phyloP scores from a whole-genome alignment of 1,140 invertebrate species.

The Daktulosphaira vitifoliae region DNA sequence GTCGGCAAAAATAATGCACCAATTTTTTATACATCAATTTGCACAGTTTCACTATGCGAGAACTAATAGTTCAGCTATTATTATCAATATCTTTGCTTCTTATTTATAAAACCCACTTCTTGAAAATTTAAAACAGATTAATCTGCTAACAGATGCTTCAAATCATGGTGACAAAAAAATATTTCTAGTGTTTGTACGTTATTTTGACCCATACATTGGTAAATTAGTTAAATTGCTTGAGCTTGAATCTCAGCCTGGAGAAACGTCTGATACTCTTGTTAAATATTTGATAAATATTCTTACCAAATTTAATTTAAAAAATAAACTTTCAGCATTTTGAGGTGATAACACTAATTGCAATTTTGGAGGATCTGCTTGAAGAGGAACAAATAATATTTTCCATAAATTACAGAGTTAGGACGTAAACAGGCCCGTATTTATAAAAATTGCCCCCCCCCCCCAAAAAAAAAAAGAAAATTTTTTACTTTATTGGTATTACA shows the following conservation, averaged over 20 bases:
- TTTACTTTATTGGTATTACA: no score
- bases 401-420: constrained; percentile 36
- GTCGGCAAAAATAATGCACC: no score
- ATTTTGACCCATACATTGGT: constrained; percentile 37
- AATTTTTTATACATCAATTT: no score
- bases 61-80: background rate
- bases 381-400: constrained; percentile 36
- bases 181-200: constrained; percentile 38
- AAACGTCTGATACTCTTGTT: constrained; percentile 15
- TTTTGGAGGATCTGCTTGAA: constrained; percentile 38
- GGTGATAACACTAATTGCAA: constrained; percentile 41
- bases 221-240: constrained; percentile 38
- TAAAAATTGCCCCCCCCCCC: no score
- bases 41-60: background rate
- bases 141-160: constrained; percentile 37
- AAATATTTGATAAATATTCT: constrained; percentile 29
- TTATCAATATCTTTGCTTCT: background rate
- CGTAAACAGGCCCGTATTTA: no score
- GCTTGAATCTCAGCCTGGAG: constrained; percentile 34
- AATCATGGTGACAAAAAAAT: constrained; percentile 39
- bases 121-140: constrained; percentile 35
- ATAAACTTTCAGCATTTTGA: constrained; percentile 39
- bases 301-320: constrained; percentile 33
- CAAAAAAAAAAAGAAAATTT: no score
- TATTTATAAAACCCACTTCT: background rate